Conservation (phyloP, 92 coral and sea anemone species). For the Phenganax marumi region DNA sequence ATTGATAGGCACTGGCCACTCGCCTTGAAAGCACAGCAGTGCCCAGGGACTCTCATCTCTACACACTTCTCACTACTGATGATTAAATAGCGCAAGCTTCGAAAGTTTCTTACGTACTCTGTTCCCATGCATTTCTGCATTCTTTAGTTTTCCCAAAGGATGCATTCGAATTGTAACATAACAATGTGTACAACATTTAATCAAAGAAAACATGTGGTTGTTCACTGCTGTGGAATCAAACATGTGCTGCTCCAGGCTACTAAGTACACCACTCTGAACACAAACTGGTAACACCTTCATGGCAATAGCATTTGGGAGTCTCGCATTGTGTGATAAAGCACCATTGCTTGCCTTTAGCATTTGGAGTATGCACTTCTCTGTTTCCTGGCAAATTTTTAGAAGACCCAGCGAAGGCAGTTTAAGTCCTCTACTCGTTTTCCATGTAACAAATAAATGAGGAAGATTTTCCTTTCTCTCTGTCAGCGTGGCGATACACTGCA, state of each 20-base stretch:
- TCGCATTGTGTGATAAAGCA: not conserved
- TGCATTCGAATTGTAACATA: not conserved
- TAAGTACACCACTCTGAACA: not conserved
- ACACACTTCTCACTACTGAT: not conserved
- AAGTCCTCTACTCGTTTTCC: slow-evolving; percentile 15
- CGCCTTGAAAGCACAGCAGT: too few species aligned
- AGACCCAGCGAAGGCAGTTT: not conserved
- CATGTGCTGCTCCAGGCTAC: not conserved
- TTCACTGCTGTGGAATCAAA: too few species aligned
- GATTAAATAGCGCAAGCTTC: not conserved
- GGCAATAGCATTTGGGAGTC: not conserved
- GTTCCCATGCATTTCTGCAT: not conserved
- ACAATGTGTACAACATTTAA: too few species aligned
- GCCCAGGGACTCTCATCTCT: too few species aligned
- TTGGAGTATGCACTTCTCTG: not conserved
- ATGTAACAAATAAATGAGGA: not conserved
- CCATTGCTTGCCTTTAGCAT: slow-evolving; percentile 1
- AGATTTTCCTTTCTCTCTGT: not conserved
- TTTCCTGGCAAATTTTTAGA: not conserved
- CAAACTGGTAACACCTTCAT: not conserved
- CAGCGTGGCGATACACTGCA: not conserved
- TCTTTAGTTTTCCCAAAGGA: not conserved
- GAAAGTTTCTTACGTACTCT: not conserved
- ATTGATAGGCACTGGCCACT: too few species aligned
- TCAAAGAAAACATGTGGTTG: too few species aligned